Evolutionary conservation across 2,797 vertebrate species (phyloP).

Genomic region (Arctocebus calabarensis): DNA sequence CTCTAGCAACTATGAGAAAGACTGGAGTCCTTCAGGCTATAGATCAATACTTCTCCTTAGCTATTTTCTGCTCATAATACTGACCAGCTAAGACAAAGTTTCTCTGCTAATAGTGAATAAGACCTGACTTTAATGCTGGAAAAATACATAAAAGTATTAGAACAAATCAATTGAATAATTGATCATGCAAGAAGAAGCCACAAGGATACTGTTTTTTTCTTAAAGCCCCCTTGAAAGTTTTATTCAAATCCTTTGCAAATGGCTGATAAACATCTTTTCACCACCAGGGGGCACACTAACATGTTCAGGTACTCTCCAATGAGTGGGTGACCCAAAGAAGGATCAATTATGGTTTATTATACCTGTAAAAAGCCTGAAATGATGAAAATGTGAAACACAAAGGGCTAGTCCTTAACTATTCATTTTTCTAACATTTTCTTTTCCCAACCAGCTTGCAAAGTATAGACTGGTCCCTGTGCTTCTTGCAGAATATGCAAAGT

Average conservation of each 20-base stretch:
- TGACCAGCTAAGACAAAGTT: slow-evolving; percentile 41
- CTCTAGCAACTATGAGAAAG: neutral
- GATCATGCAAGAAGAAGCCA: neutral
- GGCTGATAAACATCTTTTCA: neutral
- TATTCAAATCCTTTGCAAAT: neutral
- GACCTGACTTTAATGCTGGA: neutral
- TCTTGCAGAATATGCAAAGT: neutral
- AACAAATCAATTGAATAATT: slow-evolving; percentile 17
- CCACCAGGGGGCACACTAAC: neutral
- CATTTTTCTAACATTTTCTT: slow-evolving; percentile 1
- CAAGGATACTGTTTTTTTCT: neutral
- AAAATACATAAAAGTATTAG: slow-evolving; percentile 38
- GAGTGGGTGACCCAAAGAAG: neutral
- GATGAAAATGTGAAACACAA: neutral
- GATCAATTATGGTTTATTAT: neutral
- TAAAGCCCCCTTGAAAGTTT: neutral
- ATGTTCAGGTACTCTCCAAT: slow-evolving; percentile 12
- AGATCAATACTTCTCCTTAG: neutral
- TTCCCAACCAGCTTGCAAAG: neutral
- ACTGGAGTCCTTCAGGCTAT: neutral
- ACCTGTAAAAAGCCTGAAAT: slow-evolving; percentile 3
- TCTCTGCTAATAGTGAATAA: neutral
- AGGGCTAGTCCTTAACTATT: neutral
- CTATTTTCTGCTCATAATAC: neutral
- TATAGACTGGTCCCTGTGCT: neutral